Base-by-base conservation (phyloP, 23 tunicate genomes). In the Ascidia mentula region DNA sequence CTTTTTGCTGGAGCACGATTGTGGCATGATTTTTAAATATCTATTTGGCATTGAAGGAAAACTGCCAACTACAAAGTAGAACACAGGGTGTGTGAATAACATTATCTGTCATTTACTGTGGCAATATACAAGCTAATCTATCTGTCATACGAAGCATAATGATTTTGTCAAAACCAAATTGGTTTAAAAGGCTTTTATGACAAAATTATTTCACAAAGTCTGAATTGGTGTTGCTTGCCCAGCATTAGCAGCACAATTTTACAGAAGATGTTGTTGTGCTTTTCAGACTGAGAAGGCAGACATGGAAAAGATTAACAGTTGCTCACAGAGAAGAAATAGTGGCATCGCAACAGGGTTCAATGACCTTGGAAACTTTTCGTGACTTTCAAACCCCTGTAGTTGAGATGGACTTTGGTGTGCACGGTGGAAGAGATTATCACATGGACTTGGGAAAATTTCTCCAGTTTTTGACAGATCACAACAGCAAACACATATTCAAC, bases 401-500 rank as follows among this genome's bases (percentile, higher is more conserved):
- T 0, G 98, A 93, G 72, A 88, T 72, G 70, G 77, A 93, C 65
- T 93, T 93, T 65, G 98, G 87, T 34, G 93, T 87, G 0, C 98
- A 93, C 40, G 98, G 92, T 26, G 98, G 98, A 1, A 75, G 98
- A 75, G 92, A 93, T 69, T 93, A 93, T 77, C 98, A 93, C 72
- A 93, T 93, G 98, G 98, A 93, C 75, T 76, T 93, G 46, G 98
- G 98, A 80, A 65, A 85, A 60, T 93, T 93, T 77, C 76, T 90
- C 3, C 61, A 82, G 15, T 93, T 32, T 88, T 60, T 93, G 37
- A 79, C 46, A 12, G 80, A 84, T 26, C 93, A 93, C 42, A 40
- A 80, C 20, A 70, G 93, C 59, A 84, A 77, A 31, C 69, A 84
- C 0, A 76, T 93, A 73, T 93, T 93, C 80, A 75, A 59, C 17